Base-by-base conservation (phyloP, 2,113 vertebrate genomes). In the Micronisus gabar region DNA sequence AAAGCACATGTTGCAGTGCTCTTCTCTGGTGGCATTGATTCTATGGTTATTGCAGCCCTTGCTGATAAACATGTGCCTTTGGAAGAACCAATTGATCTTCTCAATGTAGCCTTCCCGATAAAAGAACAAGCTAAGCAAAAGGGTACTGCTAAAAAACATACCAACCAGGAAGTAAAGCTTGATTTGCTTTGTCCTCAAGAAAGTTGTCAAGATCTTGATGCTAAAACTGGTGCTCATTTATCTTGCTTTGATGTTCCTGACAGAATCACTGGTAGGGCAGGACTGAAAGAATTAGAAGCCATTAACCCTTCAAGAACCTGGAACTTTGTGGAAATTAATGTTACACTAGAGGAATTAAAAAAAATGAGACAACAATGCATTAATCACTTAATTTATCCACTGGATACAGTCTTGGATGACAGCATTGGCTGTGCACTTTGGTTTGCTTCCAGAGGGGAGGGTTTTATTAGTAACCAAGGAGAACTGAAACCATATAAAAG, bases 401-500 rank as follows among this genome's bases (percentile, higher is more conserved):
- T 99, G 97, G 97, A 99, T 40, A 99, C 99, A 1, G 99, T 99
- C 84, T 97, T 99, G 34, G 99, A 99, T 76, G 99, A 99, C 94
- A 99, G 99, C 94, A 99, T 99, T 53, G 99, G 99, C 30, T 99
- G 99, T 88, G 99, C 99, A 3, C 97, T 99, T 92, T 99, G 99
- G 99, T 99, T 99, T 95, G 99, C 99, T 41, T 98, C 99, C 12
- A 98, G 99, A 97, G 99, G 99, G 72, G 70, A 38, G 6, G 99
- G 99, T 23, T 74, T 97, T 50, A 20, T 99, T n/a, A 73, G 14
- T 18, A 97, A 97, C 17, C 96, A 95, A 40, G 74, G 89, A 52
- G 96, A 97, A 65, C 68, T 67, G 84, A 98, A 84, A 56, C 88
- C 83, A 2, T 99, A 99, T 93, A 98, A 73, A 30, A 99, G 99